phyloP scores from a whole-genome alignment of 2,797 vertebrate genomes.

The Melanotaenia trifasciata region DNA sequence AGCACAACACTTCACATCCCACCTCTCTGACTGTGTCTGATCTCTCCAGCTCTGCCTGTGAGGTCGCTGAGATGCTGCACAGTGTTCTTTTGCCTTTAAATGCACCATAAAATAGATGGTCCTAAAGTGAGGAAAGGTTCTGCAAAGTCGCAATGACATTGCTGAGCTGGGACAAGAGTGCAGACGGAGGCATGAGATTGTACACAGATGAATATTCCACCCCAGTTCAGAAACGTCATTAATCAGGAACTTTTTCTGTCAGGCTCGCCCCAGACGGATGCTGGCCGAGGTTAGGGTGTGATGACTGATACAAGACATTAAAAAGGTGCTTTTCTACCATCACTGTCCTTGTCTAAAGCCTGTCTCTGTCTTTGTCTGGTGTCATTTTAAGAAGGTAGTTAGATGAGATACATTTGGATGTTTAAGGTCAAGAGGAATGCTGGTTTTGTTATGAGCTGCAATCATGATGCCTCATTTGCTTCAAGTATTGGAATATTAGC shows the following conservation, averaged over 20 bases:
- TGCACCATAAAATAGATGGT: conserved; percentile 52
- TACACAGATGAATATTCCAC: conserved; percentile 66
- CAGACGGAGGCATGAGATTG: conserved; percentile 54
- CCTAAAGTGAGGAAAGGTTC: conserved; percentile 43
- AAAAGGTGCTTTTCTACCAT: conserved; percentile 8
- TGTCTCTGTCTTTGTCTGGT: not conserved
- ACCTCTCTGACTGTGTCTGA: conserved; percentile 2
- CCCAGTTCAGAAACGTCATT: conserved; percentile 50
- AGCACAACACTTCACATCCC: not conserved
- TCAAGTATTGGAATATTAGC: conserved; percentile 28
- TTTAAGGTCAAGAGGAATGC: not conserved
- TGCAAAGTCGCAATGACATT: conserved; percentile 72
- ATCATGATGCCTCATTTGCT: conserved; percentile 28
- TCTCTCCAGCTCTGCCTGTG: conserved; percentile 7
- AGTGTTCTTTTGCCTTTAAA: conserved; percentile 55
- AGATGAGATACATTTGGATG: not conserved
- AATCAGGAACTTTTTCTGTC: conserved; percentile 70
- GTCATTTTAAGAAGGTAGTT: conserved; percentile 6
- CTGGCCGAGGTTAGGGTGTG: conserved; percentile 53
- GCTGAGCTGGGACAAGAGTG: conserved; percentile 30
- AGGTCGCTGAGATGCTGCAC: conserved; percentile 39
- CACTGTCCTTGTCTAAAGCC: conserved; percentile 11
- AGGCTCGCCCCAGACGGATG: conserved; percentile 32
- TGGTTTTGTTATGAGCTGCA: conserved; percentile 14
- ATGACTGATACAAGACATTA: conserved; percentile 45